Percentiles rank a stretch among this genome's conserved stretches.
phyloP scores from a whole-genome alignment of 2,113 vertebrate genomes.

The Silurus asotus region DNA sequence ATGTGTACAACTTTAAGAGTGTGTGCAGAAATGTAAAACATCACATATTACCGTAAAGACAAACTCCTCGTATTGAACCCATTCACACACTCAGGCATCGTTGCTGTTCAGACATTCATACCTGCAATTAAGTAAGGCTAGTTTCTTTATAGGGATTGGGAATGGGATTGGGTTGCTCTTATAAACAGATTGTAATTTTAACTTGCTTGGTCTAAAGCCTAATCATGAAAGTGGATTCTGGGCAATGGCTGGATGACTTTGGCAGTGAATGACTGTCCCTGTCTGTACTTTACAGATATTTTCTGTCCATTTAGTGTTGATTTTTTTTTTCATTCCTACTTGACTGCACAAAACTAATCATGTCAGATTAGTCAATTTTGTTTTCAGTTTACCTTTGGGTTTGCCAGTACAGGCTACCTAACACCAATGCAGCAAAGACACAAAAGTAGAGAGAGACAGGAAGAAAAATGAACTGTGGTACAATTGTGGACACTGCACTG shows the following conservation, averaged over 20 bases:
- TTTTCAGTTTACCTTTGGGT: constrained; percentile 6
- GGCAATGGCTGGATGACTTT: constrained; percentile 54
- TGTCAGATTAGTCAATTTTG: constrained; percentile 26
- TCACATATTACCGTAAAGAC: constrained; percentile 42
- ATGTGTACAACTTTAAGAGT: constrained; percentile 59
- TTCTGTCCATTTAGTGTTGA: constrained; percentile 15
- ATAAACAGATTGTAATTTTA: constrained; percentile 66
- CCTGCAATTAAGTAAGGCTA: constrained; percentile 77
- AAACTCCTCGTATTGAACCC: constrained; percentile 32
- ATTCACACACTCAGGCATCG: constrained; percentile 36
- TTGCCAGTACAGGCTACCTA: constrained; percentile 18
- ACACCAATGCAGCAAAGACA: constrained; percentile 15
- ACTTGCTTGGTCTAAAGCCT: constrained; percentile 66
- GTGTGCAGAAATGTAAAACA: constrained; percentile 47
- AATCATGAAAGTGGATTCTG: constrained; percentile 61
- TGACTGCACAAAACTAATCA: constrained; percentile 9
- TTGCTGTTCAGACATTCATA: constrained; percentile 46
- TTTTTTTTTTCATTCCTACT: constrained; percentile 8
- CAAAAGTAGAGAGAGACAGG: constrained; percentile 11
- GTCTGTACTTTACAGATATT: constrained; percentile 21
- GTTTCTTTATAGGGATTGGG: constrained; percentile 59
- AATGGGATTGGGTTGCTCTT: constrained; percentile 66
- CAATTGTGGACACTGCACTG: constrained; percentile 6
- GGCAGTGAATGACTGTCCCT: constrained; percentile 44
- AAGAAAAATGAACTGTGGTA: constrained; percentile 42